Evolutionary conservation across 2,113 vertebrate genomes (phyloP), one percentile per base, ranked within the genome.

Genomic region (Megalops atlanticus): DNA sequence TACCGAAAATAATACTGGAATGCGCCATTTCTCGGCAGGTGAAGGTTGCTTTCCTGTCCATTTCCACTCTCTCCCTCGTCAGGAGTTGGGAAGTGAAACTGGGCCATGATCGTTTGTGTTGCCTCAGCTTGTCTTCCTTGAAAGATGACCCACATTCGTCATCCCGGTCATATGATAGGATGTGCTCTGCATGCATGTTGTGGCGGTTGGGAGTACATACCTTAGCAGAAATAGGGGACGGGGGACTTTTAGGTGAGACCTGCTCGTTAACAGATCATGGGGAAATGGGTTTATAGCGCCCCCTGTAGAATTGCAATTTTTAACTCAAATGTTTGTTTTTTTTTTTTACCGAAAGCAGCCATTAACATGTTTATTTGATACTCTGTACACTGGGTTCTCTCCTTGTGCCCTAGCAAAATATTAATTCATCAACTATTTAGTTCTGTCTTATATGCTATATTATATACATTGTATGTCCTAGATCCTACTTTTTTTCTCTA

Each of bases 71-170:
- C 16, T 33, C 40, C 18, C 27, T 15, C 58, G 5, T 78, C 35
- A 24, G 71, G 11, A 16, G 39, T 68, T 69, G 21, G 18, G 58
- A 54, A 33, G 43, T 54, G 58, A 78, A n/a, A 11, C 58, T 1
- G 31, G 58, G 3, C 58, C 64, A 14, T 40, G 3, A n/a, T 16
- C 36, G 58, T 27, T 24, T 78, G 47, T 31, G 18, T 35, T 47
- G 31, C 36, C 39, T 8, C 14, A 14, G n/a, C 38, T 47, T 78
- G 41, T 64, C 39, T 27, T 73, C 24, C 54, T 68, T 33, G 54
- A 78, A 78, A 78, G 54, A 78, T 78, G 77, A 78, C 41, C 77
- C 64, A 40, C 58, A 78, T 64, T 64, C 39, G 69, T 70, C 40
- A 70, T 43, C 41, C 58, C 52, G 54, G 64, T 78, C 77, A 78